Evolutionary conservation across 2,797 vertebrate genomes (phyloP), one percentile per base, ranked within the genome.

Genomic region (Australoheros facetus): DNA sequence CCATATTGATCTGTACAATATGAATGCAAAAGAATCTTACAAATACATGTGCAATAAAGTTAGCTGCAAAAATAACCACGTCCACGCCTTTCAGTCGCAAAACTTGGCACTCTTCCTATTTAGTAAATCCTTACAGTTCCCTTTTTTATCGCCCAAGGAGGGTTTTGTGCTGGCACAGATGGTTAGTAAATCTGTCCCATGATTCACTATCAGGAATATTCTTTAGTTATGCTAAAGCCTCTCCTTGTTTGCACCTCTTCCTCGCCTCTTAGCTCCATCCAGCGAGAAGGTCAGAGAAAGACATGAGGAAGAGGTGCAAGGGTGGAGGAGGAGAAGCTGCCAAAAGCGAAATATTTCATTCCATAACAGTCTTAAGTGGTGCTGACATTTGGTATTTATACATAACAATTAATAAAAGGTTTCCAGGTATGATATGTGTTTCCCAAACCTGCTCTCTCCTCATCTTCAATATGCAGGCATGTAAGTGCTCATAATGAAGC

Each of bases 251-350:
- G 16, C 6, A 7, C 2, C 16, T 17, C 45, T 17, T 51, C 45
- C 6, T 48, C 16, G 16, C 11, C 4, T 14, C n/a, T 21, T 54
- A 21, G 13, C 21, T 26, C 3, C 60, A 26, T 45, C 0, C 39
- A 26, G 21, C 23, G 23, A 66, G 8, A 5, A 45, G 23, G 37
- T 26, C 23, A 64, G 42, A 42, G 14, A 45, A 8, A 26, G 14
- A 0, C 45, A 3, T 4, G 3, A 48, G 23, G 37, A 17, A 48
- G 0, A 0, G 16, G 28, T 66, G 0, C 16, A 26, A 45, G 39
- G 39, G 37, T 64, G 62, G 16, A 19, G 62, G 62, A 66, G 28
- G 23, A 16, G 17, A 48, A 48, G 62, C 45, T 48, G 39, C 23
- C 1, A 66, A 48, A 48, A 45, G 39, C 17, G 60, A 66, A 42